Evolutionary conservation across 2,113 vertebrate species (phyloP).

Genomic region (Eublepharis macularius): DNA sequence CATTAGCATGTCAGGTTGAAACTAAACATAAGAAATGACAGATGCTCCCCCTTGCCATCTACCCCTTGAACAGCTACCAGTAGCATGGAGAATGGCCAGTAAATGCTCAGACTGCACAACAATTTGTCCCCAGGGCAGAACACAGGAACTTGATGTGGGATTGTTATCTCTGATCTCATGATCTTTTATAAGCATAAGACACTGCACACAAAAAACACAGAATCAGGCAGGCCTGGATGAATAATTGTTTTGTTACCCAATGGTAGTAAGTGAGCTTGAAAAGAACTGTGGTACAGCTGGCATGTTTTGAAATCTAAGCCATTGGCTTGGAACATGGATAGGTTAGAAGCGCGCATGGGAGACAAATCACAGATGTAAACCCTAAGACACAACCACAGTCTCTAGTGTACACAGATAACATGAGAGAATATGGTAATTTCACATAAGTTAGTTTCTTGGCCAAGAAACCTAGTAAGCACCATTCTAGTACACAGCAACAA

Average conservation of each 20-base stretch:
- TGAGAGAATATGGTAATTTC: slow-evolving; percentile 10
- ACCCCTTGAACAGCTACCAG: not conserved
- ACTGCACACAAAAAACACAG: not conserved
- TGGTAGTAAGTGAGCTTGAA: not conserved
- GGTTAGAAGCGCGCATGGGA: slow-evolving; percentile 1
- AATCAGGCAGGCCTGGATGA: not conserved
- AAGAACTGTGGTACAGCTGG: not conserved
- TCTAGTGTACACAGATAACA: not conserved
- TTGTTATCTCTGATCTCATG: not conserved
- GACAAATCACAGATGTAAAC: slow-evolving; percentile 36
- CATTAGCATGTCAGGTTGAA: not conserved
- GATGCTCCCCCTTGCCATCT: not conserved
- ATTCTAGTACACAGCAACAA: fast-evolving
- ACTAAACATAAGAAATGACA: not conserved
- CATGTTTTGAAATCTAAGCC: not conserved
- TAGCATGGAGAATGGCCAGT: not conserved
- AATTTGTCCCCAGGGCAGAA: not conserved
- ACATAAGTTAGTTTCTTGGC: not conserved
- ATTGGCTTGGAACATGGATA: not conserved
- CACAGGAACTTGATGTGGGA: too few relatives aligned
- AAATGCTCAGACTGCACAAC: not conserved
- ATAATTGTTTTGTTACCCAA: not conserved
- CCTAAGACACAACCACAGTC: slow-evolving; percentile 18
- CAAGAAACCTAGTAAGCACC: not conserved
- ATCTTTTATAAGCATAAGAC: not conserved